A percentile compares a stretch with the other conserved stretches of the same genome.
Evolutionary conservation across 2,797 vertebrate species (phyloP).

Genomic region (Karalla daura): DNA sequence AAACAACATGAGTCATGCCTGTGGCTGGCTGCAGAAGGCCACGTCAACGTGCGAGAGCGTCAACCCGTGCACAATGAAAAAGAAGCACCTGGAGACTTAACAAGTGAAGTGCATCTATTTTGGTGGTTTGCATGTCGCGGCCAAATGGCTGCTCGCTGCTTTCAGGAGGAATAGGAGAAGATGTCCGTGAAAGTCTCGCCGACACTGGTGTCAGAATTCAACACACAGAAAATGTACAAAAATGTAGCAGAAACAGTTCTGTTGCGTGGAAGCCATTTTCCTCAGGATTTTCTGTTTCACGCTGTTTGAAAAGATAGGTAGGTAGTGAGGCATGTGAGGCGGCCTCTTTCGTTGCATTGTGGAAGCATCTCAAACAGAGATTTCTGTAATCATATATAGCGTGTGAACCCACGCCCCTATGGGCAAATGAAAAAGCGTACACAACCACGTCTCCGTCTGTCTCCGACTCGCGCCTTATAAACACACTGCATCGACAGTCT

Average conservation of each 20-base stretch:
- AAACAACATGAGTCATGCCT: constrained; percentile 26
- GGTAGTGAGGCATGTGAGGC: not conserved
- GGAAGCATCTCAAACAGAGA: constrained; percentile 18
- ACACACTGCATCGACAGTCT: constrained; percentile 28
- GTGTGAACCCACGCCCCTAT: constrained; percentile 20
- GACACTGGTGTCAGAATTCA: too few species aligned
- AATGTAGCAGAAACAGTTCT: too few species aligned
- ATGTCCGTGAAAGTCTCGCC: not conserved
- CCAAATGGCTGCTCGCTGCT: not conserved
- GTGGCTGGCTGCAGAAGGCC: constrained; percentile 13
- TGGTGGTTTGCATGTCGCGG: not conserved
- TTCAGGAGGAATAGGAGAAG: not conserved
- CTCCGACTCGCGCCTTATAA: too few species aligned
- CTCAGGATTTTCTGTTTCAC: too few species aligned
- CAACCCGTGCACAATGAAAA: not conserved
- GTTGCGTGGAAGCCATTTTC: too few species aligned
- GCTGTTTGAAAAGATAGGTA: not conserved
- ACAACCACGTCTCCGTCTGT: constrained; percentile 35
- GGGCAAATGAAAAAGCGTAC: constrained; percentile 39
- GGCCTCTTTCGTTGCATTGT: constrained; percentile 4
- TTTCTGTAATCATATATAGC: constrained; percentile 49
- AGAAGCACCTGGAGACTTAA: not conserved
- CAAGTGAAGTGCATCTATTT: not conserved
- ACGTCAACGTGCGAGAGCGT: constrained; percentile 3
- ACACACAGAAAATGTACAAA: too few species aligned